phyloP scores from a whole-genome alignment of 2,113 vertebrate genomes.

The Scatophagus argus region DNA sequence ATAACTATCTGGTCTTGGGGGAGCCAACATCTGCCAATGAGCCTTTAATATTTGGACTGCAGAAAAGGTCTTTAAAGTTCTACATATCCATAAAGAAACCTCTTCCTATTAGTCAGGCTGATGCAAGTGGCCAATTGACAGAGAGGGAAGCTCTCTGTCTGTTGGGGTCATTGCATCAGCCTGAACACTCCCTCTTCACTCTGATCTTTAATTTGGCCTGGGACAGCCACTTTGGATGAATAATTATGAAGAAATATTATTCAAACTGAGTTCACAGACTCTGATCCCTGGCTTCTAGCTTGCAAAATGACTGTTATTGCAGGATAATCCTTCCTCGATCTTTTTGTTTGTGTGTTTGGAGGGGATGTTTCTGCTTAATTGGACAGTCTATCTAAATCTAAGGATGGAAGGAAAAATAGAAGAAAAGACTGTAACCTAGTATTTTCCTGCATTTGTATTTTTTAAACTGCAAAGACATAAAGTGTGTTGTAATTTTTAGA shows the following conservation, averaged over 20 bases:
- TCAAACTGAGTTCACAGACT: neutral
- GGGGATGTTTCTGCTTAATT: constrained; percentile 39
- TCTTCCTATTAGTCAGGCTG: neutral
- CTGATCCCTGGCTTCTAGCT: neutral
- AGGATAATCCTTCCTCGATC: constrained; percentile 24
- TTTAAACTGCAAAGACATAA: too few species aligned
- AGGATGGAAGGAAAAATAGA: neutral
- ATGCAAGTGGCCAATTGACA: constrained; percentile 12
- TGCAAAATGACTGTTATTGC: neutral
- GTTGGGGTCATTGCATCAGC: constrained; percentile 40
- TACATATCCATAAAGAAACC: neutral
- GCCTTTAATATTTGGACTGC: neutral
- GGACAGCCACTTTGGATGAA: constrained; percentile 34
- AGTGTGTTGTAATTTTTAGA: too few species aligned
- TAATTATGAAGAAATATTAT: constrained; percentile 37
- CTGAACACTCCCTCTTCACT: neutral
- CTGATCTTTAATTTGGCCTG: constrained; percentile 25
- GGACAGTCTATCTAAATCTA: constrained; percentile 1
- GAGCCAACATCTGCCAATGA: neutral
- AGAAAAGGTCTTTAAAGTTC: constrained; percentile 1
- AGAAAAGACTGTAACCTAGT: neutral
- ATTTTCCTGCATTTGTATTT: too few species aligned
- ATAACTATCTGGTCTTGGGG: neutral
- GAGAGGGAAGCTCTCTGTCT: neutral
- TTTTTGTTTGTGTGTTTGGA: constrained; percentile 22